Percentiles rank a stretch among this genome's conserved stretches.
These are phyloP conservation scores for Drosophila pseudotakahashii DNA, from an alignment of 2,888 invertebrate genomes.

Conservation along the genomic window DNA sequence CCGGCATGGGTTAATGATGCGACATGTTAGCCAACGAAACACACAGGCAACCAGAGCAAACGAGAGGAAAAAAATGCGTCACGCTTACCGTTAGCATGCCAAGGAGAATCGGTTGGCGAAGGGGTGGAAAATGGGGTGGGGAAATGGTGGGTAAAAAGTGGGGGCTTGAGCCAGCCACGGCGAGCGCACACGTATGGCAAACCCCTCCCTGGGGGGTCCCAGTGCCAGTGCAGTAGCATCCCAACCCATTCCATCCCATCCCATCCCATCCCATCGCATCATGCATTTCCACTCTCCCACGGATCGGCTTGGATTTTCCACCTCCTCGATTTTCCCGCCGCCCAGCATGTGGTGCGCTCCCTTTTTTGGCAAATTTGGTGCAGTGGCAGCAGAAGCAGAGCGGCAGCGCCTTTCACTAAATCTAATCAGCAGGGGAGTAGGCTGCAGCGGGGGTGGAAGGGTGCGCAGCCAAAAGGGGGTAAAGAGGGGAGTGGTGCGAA, in stretches of 20 bases:
- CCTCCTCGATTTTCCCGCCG: constrained; percentile 14
- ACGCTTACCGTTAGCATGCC: constrained; percentile 72
- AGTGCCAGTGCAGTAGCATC: constrained; percentile 12
- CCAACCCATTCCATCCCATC: not conserved
- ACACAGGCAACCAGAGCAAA: constrained; percentile 14
- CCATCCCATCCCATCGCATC: constrained; percentile 31
- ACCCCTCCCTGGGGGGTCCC: constrained; percentile 32
- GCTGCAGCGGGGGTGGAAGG: not conserved
- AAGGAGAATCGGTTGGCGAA: constrained; percentile 3
- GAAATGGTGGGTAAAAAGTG: not conserved
- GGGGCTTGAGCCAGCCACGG: constrained; percentile 23
- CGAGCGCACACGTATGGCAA: constrained; percentile 35
- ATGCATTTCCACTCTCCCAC: constrained; percentile 45
- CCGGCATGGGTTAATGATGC: constrained; percentile 68
- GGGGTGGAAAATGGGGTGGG: constrained; percentile 18
- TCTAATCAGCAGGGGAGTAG: constrained; percentile 70
- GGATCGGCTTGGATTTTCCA: constrained; percentile 26
- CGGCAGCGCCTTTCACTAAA: constrained; percentile 71
- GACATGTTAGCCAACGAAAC: constrained; percentile 58
- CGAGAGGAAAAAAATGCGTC: constrained; percentile 65
- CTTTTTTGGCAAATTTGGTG: constrained; percentile 80
- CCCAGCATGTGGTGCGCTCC: constrained; percentile 77
- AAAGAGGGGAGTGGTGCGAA: constrained; percentile 21
- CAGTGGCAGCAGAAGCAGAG: constrained; percentile 36
- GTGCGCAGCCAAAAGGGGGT: too few relatives aligned